phyloP scores from a whole-genome alignment of 2,797 vertebrate genomes.

The Macropodus opercularis region DNA sequence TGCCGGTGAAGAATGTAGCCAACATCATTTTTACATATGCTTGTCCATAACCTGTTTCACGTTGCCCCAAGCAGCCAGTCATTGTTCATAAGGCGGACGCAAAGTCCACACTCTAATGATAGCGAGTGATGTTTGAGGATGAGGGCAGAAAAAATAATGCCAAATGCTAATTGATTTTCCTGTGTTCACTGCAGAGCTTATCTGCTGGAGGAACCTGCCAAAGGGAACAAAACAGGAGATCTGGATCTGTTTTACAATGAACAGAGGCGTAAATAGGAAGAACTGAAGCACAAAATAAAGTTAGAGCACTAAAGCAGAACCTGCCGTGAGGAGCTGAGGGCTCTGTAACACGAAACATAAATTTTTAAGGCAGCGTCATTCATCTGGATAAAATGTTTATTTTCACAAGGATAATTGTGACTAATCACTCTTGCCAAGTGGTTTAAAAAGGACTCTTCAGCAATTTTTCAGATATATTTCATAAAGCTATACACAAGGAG shows the following conservation, averaged over 20 bases:
- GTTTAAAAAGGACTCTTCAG: too few relatives aligned
- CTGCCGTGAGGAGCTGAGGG: neutral
- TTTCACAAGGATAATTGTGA: neutral
- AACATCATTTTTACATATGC: too few relatives aligned
- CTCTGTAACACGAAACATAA: neutral
- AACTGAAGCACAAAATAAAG: neutral
- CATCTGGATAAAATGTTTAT: too few relatives aligned
- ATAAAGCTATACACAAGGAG: too few relatives aligned
- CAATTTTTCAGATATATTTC: too few relatives aligned
- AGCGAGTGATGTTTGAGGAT: too few relatives aligned
- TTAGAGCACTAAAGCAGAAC: neutral
- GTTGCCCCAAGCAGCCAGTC: too few relatives aligned
- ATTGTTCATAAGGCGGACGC: too few relatives aligned
- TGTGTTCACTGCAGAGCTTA: constrained; percentile 31
- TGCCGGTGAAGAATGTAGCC: too few relatives aligned
- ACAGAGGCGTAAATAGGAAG: constrained; percentile 1
- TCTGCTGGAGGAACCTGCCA: constrained; percentile 5
- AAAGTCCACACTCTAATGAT: too few relatives aligned
- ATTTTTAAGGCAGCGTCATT: neutral
- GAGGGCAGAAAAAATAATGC: constrained; percentile 9
- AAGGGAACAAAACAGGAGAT: constrained; percentile 19
- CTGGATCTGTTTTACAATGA: constrained; percentile 22
- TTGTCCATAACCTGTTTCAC: too few relatives aligned
- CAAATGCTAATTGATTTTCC: constrained; percentile 30
- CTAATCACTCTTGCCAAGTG: too few relatives aligned